A percentile compares a stretch with the other conserved stretches of the same genome.
These are phyloP conservation scores for Geodia barretti DNA, from an alignment of 37 sponge, comb jelly and placozoan genomes.

Conservation along the genomic window DNA sequence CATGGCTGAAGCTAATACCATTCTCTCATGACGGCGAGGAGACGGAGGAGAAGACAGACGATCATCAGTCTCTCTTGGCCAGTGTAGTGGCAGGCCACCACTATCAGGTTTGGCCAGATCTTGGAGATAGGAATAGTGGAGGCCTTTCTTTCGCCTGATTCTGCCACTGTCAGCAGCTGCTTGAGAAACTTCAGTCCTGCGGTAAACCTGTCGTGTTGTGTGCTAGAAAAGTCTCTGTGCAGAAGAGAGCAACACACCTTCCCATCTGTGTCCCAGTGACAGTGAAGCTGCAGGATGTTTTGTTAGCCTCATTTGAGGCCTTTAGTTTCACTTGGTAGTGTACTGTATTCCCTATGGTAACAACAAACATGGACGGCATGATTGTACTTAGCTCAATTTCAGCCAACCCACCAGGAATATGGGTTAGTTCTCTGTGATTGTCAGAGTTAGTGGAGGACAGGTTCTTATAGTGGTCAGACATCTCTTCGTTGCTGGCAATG, in stretches of 20 bases:
- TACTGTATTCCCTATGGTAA: slow-evolving; percentile 48
- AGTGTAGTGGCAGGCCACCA: slow-evolving; percentile 74
- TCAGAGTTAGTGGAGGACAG: background rate
- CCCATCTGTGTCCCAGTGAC: slow-evolving; percentile 65
- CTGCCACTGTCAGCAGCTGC: background rate
- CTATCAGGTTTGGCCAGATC: slow-evolving; percentile 67
- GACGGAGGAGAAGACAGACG: slow-evolving; percentile 46
- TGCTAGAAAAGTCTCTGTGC: background rate
- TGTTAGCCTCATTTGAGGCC: slow-evolving; percentile 5
- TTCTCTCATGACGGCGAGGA: slow-evolving; percentile 24
- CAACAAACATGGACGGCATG: too few species aligned
- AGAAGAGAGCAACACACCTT: slow-evolving; percentile 31
- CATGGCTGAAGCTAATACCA: background rate
- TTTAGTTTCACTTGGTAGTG: slow-evolving; percentile 47
- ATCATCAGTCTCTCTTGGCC: slow-evolving; percentile 63
- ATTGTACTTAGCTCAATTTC: background rate
- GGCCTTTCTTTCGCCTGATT: background rate
- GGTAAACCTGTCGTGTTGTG: background rate
- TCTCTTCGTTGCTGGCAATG: slow-evolving; percentile 6
- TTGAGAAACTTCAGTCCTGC: background rate
- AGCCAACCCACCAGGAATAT: slow-evolving; percentile 24
- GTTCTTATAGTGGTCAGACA: slow-evolving; percentile 14
- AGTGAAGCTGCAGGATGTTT: slow-evolving; percentile 35
- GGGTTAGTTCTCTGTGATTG: background rate
- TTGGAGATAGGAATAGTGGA: slow-evolving; percentile 48